These are phyloP conservation scores for Artibeus jamaicensis DNA, from an alignment of 2,797 vertebrate genomes.

Conservation along the genomic window DNA sequence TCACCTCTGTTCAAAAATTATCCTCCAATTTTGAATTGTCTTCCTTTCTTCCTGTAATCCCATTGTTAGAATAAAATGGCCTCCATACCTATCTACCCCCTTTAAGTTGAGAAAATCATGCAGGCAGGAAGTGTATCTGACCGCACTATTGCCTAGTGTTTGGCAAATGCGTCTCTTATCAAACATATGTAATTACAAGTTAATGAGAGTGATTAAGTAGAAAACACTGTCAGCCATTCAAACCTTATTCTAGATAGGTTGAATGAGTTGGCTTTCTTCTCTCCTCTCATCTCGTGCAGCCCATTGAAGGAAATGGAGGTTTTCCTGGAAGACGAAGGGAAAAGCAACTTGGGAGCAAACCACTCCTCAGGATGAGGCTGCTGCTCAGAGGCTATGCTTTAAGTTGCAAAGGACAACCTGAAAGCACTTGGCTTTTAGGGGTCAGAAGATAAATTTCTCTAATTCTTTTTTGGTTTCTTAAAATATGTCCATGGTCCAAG, in stretches of 20 bases:
- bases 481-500: conserved; percentile 63
- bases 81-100: neutral
- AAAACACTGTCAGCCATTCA: neutral
- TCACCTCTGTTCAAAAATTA: neutral
- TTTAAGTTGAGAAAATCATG: neutral
- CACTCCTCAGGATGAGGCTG: neutral
- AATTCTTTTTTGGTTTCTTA: conserved; percentile 58
- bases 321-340: neutral
- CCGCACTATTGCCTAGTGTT: neutral
- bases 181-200: neutral
- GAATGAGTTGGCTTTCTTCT: neutral
- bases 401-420: conserved; percentile 34
- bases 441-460: conserved; percentile 63
- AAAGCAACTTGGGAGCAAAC: neutral
- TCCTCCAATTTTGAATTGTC: neutral
- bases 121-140: neutral
- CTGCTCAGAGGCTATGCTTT: neutral
- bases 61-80: neutral
- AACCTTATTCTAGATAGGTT: neutral
- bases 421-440: neutral
- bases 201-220: neutral
- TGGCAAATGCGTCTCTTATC: neutral
- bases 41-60: neutral
- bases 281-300: neutral
- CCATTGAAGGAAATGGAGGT: neutral